Conservation (phyloP, 2,797 vertebrate genomes). For the Falco novaeseelandiae region DNA sequence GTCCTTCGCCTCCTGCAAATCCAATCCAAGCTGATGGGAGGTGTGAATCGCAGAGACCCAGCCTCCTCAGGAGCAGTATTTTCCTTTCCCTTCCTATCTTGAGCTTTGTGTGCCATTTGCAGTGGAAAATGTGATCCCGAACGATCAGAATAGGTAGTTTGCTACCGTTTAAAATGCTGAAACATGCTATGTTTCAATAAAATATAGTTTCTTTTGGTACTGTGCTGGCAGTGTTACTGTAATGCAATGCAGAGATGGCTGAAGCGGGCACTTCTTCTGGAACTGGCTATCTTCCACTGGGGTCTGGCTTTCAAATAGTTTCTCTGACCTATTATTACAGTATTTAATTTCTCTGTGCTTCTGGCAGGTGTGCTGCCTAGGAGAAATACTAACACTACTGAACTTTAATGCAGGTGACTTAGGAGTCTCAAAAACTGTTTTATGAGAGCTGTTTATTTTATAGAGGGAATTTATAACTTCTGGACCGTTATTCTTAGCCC, state of each 20-base stretch:
- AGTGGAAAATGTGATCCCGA: neutral
- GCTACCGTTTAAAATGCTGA: neutral
- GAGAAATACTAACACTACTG: constrained; percentile 44
- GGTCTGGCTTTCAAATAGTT: constrained; percentile 10
- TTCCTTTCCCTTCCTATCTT: constrained; percentile 54
- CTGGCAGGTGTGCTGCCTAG: constrained; percentile 32
- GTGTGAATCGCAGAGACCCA: constrained; percentile 27
- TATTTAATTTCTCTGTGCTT: constrained; percentile 48
- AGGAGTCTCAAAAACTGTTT: neutral
- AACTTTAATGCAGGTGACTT: constrained; percentile 41
- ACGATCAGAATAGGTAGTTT: neutral
- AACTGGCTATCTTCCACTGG: constrained; percentile 13
- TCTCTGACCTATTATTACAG: constrained; percentile 46
- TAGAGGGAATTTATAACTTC: neutral
- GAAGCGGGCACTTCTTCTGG: neutral
- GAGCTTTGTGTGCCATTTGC: constrained; percentile 13
- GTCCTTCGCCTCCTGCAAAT: neutral
- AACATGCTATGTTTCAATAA: neutral
- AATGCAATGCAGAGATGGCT: neutral
- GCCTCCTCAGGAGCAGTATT: neutral
- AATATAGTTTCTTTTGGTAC: neutral
- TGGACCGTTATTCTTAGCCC: neutral
- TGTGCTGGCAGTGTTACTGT: neutral
- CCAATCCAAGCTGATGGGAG: neutral
- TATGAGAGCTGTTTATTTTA: neutral